Evolutionary conservation across 2,113 vertebrate species (phyloP).

Genomic region (Oophaga pumilio): DNA sequence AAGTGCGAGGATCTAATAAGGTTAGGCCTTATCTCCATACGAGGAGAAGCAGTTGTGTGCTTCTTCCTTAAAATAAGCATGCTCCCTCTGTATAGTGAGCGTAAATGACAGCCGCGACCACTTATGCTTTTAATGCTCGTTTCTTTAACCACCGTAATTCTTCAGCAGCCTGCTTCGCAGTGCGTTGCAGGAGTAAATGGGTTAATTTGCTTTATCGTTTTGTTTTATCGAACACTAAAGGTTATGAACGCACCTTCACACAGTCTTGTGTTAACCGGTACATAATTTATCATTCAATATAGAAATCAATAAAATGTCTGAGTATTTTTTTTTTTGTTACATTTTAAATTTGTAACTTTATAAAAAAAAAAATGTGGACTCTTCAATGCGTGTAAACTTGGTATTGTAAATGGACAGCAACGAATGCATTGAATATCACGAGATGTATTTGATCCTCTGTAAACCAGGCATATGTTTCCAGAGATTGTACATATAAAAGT

Average conservation of each 20-base stretch:
- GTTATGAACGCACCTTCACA: conserved; percentile 83
- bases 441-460: conserved; percentile 47
- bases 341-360: conserved; percentile 81
- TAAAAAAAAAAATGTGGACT: conserved; percentile 55
- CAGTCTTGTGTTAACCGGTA: conserved; percentile 85
- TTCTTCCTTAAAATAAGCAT: background rate
- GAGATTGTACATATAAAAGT: conserved; percentile 56
- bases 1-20: background rate
- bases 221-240: conserved; percentile 74
- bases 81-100: background rate
- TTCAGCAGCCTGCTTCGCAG: conserved; percentile 12
- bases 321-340: conserved; percentile 85
- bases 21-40: background rate
- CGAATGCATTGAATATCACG: conserved; percentile 33
- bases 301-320: conserved; percentile 80
- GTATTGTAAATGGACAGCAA: conserved; percentile 65
- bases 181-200: conserved; percentile 16
- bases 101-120: background rate
- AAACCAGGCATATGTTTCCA: conserved; percentile 39
- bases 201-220: conserved; percentile 36
- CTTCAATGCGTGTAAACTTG: conserved; percentile 64
- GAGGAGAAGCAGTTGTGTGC: background rate
- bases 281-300: conserved; percentile 82
- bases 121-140: background rate
- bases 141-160: conserved; percentile 7